Base-by-base conservation (phyloP, 2,797 vertebrate species). In the Salarias fasciatus region DNA sequence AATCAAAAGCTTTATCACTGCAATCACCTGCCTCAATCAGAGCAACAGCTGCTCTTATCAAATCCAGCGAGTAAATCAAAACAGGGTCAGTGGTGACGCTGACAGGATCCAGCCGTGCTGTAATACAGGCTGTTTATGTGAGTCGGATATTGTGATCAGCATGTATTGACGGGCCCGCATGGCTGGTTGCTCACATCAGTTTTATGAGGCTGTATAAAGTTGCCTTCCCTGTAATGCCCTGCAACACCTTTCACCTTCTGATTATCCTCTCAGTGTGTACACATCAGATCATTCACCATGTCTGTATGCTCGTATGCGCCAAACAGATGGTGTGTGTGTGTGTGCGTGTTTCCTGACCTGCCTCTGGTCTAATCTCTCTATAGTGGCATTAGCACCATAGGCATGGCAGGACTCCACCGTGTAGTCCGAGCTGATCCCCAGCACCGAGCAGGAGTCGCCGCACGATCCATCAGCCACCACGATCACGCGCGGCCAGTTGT, bases 381-480 rank as follows among this genome's bases (percentile, higher is more conserved):
- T 93, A 4, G 86, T 87, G 40, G 89, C 90, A 11, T 94, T 94
- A 28, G 91, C 87, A 69, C 92, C 89, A 4, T 91, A 92, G 48
- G 86, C 90, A 30, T 93, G 92, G 63, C 92, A 94, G 59, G 92
- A 94, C 74, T 94, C 92, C 37, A 92, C 89, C 0, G 67, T 87
- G 51, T 93, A 92, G 62, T 94, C 92, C 1, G 90, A 86, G 82
- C 89, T 94, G 79, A 95, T 92, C 31, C 92, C 89, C 75, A 93
- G 80, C 57, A 91, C 88, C 0, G 88, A 92, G 69, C 92, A 93
- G n/a, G 91, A 92, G 70, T 95, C 91, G 3, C 92, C 91, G 37
- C 86, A 91, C 0, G 90, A 93, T 38, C 91, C 90, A 4, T 94
- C 90, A 1, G 88, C 92, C 77, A 91, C 85, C 37, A 94, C 79